Conservation (phyloP, 2,888 invertebrate genomes). For the Caenorhabditis panamensis region DNA sequence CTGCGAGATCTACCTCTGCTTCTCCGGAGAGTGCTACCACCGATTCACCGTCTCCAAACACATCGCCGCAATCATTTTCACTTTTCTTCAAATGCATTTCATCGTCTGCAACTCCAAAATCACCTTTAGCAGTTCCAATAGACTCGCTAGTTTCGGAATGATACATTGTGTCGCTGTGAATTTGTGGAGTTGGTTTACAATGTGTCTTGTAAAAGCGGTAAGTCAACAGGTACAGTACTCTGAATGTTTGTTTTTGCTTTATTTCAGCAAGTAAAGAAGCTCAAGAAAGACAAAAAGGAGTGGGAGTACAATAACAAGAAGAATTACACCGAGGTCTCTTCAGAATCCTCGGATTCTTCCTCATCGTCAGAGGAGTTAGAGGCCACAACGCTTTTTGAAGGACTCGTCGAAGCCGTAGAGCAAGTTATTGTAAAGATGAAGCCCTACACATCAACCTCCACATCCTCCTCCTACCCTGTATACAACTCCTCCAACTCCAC, state of each 20-base stretch:
- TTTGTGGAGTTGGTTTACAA: conserved; percentile 80
- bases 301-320: conserved; percentile 28
- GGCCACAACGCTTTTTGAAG: conserved; percentile 16
- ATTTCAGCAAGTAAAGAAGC: conserved; percentile 46
- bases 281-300: conserved; percentile 47
- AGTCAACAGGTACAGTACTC: background rate
- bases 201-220: conserved; percentile 78
- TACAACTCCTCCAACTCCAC: background rate
- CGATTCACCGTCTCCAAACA: conserved; percentile 71
- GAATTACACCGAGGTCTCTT: background rate
- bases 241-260: background rate
- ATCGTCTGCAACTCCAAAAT: conserved; percentile 80
- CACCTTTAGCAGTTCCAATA: conserved; percentile 67
- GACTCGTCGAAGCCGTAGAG: conserved; percentile 11
- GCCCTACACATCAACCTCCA: too few species aligned
- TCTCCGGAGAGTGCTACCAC: conserved; percentile 33
- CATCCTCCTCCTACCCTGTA: background rate
- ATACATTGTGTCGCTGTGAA: conserved; percentile 80
- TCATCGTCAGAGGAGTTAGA: conserved; percentile 23
- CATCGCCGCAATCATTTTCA: conserved; percentile 75
- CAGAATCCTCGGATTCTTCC: background rate
- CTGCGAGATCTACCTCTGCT: conserved; percentile 76
- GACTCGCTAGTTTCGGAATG: conserved; percentile 75
- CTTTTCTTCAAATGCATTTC: conserved; percentile 81
- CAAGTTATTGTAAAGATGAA: conserved; percentile 10